These are phyloP conservation scores for Rallus crepitans DNA, from an alignment of 2,797 vertebrate genomes.

Conservation along the genomic window DNA sequence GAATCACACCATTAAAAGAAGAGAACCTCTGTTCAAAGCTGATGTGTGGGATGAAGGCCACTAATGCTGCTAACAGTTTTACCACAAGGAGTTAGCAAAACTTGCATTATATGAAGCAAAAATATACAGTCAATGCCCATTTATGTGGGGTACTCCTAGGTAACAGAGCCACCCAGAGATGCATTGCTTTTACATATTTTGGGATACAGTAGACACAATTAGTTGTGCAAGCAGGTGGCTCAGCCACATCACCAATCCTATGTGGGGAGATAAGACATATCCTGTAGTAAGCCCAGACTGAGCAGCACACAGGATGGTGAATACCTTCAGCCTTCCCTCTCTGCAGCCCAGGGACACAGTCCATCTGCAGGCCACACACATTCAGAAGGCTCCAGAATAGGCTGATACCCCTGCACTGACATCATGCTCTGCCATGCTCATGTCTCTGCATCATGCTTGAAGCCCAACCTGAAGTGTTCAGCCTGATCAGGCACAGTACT, in stretches of 20 bases:
- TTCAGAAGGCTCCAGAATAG: not conserved
- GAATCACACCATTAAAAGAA: not conserved
- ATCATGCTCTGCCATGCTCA: not conserved
- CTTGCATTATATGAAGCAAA: not conserved
- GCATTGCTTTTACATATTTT: not conserved
- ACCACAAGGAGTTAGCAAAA: not conserved
- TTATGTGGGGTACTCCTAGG: not conserved
- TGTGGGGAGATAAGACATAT: not conserved
- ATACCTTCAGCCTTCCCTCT: not conserved
- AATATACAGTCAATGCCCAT: not conserved
- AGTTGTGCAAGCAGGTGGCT: not conserved
- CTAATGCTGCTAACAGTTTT: not conserved
- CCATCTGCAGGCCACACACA: accelerated
- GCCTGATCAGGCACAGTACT: not conserved
- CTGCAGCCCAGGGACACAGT: not conserved
- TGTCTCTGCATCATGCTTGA: not conserved
- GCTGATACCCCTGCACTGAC: not conserved
- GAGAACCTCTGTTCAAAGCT: not conserved
- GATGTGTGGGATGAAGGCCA: not conserved
- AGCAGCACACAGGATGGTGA: accelerated
- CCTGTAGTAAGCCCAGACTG: not conserved
- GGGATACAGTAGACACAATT: not conserved
- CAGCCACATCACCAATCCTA: not conserved
- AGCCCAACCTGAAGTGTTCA: not conserved
- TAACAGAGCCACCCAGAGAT: not conserved